These are phyloP conservation scores for Rhynchonycteris naso DNA, from an alignment of 2,797 vertebrate genomes.

Conservation along the genomic window DNA sequence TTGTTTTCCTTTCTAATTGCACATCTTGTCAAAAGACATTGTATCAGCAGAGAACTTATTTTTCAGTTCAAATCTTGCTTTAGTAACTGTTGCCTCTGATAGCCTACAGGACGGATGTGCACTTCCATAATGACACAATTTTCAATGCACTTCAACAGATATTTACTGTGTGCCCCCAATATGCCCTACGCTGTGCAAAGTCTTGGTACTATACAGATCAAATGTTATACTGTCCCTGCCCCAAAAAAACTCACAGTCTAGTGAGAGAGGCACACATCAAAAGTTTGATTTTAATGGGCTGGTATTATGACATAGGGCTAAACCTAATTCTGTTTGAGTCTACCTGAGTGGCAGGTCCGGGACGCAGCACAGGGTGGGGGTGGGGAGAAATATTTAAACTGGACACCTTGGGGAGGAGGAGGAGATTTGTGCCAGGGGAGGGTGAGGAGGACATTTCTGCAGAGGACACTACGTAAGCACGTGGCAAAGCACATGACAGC, in stretches of 20 bases:
- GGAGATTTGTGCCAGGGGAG: not conserved
- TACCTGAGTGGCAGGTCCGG: not conserved
- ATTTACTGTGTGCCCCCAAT: not conserved
- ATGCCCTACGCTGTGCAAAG: not conserved
- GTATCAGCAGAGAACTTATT: not conserved
- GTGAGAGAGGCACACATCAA: not conserved
- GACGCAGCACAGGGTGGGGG: not conserved
- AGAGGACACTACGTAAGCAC: not conserved
- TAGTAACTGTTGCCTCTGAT: not conserved
- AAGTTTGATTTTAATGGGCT: not conserved
- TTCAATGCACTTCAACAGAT: slow-evolving; percentile 32
- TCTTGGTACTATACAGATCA: not conserved
- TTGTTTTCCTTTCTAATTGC: not conserved
- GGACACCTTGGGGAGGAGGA: not conserved
- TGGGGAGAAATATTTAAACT: not conserved
- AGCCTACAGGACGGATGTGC: not conserved
- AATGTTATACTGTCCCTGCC: not conserved
- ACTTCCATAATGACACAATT: not conserved
- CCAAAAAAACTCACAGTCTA: not conserved
- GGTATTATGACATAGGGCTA: not conserved
- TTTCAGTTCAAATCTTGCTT: not conserved
- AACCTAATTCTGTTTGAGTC: not conserved
- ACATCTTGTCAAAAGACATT: not conserved
- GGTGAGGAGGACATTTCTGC: not conserved
- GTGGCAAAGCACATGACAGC: not conserved